Conservation (phyloP, 2,797 vertebrate species). For the Hydrophis major region DNA sequence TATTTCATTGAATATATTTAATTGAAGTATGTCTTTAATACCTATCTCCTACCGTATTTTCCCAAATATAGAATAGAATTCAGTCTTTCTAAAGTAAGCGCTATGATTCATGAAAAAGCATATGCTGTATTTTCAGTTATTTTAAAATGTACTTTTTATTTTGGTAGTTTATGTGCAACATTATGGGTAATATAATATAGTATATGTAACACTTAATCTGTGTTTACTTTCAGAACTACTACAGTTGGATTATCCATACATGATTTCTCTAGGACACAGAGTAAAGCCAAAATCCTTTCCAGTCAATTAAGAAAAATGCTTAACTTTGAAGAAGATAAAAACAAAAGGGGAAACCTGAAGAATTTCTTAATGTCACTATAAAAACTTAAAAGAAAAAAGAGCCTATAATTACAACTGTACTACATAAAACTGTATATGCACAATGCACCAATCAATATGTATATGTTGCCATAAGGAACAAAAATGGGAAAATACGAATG, state of each 20-base stretch:
- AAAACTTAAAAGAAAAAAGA: slow-evolving; percentile 39
- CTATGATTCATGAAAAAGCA: background rate
- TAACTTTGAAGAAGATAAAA: slow-evolving; percentile 76
- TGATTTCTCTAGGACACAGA: slow-evolving; percentile 71
- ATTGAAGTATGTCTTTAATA: background rate
- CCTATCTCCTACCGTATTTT: background rate
- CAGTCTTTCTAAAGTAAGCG: background rate
- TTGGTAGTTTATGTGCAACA: background rate
- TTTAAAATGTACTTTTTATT: background rate
- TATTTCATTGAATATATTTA: background rate
- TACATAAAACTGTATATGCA: background rate
- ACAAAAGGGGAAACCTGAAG: slow-evolving; percentile 81
- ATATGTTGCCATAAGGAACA: background rate
- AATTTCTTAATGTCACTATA: slow-evolving; percentile 88
- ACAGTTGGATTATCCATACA: slow-evolving; percentile 62
- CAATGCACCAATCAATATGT: background rate
- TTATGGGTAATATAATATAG: background rate
- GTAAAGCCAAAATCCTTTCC: slow-evolving; percentile 80
- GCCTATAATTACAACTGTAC: slow-evolving; percentile 29
- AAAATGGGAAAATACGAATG: background rate
- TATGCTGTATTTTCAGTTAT: background rate
- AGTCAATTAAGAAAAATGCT: slow-evolving; percentile 88
- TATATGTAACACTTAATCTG: background rate
- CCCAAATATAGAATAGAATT: too few species aligned
- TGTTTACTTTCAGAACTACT: slow-evolving; percentile 64